Evolutionary conservation across 2,113 vertebrate genomes (phyloP).

Genomic region (Onychostruthus taczanowskii): DNA sequence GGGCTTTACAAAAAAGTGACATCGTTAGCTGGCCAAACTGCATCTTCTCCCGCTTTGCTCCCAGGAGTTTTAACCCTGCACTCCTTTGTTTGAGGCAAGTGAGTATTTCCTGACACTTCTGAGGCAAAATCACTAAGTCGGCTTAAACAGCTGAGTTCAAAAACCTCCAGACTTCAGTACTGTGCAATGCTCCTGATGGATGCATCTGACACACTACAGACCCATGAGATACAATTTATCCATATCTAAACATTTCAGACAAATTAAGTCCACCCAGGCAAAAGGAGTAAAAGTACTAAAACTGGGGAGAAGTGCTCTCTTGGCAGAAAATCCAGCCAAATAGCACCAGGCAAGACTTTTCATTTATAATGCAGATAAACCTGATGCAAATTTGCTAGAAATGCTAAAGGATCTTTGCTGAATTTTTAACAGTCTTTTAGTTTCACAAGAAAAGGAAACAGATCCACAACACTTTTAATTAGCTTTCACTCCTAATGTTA

Average conservation of each 20-base stretch:
- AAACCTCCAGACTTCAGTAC: neutral
- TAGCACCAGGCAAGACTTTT: neutral
- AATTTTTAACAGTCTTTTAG: neutral
- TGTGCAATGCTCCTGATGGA: neutral
- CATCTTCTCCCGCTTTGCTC: neutral
- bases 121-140: neutral
- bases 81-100: neutral
- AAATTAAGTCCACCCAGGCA: neutral
- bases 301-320: neutral
- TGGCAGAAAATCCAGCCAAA: neutral
- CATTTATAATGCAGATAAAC: neutral
- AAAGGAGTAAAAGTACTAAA: neutral
- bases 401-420: neutral
- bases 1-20: neutral
- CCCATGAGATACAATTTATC: neutral
- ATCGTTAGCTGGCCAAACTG: neutral
- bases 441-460: neutral
- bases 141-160: neutral
- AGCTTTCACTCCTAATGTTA: neutral
- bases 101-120: neutral
- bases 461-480: neutral
- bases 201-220: neutral
- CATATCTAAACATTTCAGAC: neutral
- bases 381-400: neutral
- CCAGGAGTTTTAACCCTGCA: neutral